A percentile compares a stretch with the other conserved stretches of the same genome.
These are phyloP conservation scores for Stenchaetothrips biformis DNA, from an alignment of 2,888 invertebrate species.

Conservation along the genomic window DNA sequence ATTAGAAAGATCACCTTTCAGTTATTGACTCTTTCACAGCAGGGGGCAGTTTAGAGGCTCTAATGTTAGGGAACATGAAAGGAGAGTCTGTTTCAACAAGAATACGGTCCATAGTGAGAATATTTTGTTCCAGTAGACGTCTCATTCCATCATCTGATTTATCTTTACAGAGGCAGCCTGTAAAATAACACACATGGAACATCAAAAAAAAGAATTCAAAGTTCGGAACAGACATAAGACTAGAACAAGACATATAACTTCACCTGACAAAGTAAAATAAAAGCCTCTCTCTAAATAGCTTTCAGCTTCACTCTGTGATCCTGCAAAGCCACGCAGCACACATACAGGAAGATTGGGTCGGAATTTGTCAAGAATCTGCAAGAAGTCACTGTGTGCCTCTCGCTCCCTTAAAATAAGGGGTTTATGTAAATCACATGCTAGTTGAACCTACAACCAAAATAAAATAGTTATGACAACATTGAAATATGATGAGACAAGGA, in stretches of 20 bases:
- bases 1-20: constrained; percentile 63
- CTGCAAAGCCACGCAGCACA: constrained; percentile 88
- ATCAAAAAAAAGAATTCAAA: constrained; percentile 15
- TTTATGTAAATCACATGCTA: constrained; percentile 81
- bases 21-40: constrained; percentile 84
- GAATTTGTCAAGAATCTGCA: constrained; percentile 62
- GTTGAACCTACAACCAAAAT: constrained; percentile 57
- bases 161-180: constrained; percentile 82
- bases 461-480: not conserved
- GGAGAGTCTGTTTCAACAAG: constrained; percentile 92
- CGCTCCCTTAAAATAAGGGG: constrained; percentile 88
- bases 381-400: constrained; percentile 81
- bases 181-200: constrained; percentile 37
- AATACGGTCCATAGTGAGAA: constrained; percentile 76
- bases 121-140: constrained; percentile 71
- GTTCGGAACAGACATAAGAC: constrained; percentile 27
- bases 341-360: constrained; percentile 65
- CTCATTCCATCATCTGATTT: constrained; percentile 87
- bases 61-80: constrained; percentile 92
- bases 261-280: constrained; percentile 84
- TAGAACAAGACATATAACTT: constrained; percentile 46
- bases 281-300: constrained; percentile 78
- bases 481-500: constrained; percentile 10
- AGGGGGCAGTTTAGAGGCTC: constrained; percentile 84
- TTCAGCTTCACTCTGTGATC: constrained; percentile 76